These are phyloP conservation scores for Pseudopipra pipra DNA, from an alignment of 2,113 vertebrate species.

Conservation along the genomic window DNA sequence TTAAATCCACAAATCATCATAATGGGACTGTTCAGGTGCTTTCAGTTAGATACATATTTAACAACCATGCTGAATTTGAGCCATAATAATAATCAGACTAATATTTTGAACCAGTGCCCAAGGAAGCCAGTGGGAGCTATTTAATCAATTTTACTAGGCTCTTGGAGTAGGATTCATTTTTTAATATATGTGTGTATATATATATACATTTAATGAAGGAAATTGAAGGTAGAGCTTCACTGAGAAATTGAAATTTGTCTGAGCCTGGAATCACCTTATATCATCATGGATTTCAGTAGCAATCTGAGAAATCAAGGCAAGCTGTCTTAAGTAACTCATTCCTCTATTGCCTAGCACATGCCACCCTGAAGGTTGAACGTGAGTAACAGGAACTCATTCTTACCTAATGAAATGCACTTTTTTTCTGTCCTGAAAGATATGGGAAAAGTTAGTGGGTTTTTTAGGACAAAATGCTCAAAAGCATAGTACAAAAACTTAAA, in stretches of 20 bases:
- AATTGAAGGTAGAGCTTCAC: background rate
- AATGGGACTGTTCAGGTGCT: background rate
- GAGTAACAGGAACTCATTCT: background rate
- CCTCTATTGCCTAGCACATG: background rate
- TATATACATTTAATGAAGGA: background rate
- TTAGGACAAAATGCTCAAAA: background rate
- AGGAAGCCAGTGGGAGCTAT: background rate
- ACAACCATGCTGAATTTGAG: conserved; percentile 12
- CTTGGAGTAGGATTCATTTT: background rate
- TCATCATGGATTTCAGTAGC: background rate
- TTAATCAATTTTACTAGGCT: background rate
- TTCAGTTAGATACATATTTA: background rate
- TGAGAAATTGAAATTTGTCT: background rate
- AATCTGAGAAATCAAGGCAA: background rate
- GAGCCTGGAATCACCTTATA: background rate
- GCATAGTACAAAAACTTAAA: background rate
- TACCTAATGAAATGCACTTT: background rate
- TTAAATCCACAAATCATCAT: background rate
- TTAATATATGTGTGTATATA: background rate
- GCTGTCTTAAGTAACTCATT: background rate
- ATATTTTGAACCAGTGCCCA: conserved; percentile 22
- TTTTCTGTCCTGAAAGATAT: background rate
- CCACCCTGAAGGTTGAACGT: background rate
- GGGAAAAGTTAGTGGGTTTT: background rate
- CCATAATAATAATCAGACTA: conserved; percentile 15